Evolutionary conservation across 2,797 vertebrate species (phyloP).

Genomic region (Ceryle rudis): DNA sequence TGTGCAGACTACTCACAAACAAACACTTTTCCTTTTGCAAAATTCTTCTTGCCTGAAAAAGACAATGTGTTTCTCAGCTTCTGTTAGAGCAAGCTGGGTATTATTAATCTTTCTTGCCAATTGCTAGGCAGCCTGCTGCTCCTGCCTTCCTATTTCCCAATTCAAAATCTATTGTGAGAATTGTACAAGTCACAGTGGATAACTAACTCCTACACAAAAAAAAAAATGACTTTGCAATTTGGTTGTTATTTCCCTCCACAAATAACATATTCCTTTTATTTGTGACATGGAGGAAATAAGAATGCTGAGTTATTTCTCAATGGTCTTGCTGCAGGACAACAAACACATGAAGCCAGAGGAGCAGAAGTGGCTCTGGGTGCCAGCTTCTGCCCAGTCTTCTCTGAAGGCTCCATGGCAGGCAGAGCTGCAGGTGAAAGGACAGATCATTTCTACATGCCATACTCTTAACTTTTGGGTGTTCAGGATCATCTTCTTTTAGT

Average conservation of each 20-base stretch:
- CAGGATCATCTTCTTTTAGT: not conserved
- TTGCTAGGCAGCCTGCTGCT: not conserved
- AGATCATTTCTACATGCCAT: not conserved
- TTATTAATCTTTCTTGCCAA: not conserved
- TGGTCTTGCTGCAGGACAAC: not conserved
- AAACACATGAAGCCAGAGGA: not conserved
- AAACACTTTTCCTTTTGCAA: not conserved
- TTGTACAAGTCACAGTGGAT: not conserved
- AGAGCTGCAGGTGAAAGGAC: not conserved
- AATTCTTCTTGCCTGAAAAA: not conserved
- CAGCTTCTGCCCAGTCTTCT: not conserved
- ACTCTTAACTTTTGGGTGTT: not conserved
- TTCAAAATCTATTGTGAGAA: not conserved
- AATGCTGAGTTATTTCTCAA: not conserved
- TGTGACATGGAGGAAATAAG: not conserved
- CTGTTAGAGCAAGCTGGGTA: not conserved
- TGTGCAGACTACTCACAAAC: not conserved
- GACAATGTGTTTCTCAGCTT: not conserved
- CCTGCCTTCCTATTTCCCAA: not conserved
- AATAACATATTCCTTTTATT: not conserved
- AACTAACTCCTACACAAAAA: not conserved
- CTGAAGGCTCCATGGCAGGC: not conserved
- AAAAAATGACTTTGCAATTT: not conserved
- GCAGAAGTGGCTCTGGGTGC: not conserved
- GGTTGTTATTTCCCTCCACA: not conserved